Base-by-base conservation (phyloP, 1,140 invertebrate species). In the Neuroterus valhalla region DNA sequence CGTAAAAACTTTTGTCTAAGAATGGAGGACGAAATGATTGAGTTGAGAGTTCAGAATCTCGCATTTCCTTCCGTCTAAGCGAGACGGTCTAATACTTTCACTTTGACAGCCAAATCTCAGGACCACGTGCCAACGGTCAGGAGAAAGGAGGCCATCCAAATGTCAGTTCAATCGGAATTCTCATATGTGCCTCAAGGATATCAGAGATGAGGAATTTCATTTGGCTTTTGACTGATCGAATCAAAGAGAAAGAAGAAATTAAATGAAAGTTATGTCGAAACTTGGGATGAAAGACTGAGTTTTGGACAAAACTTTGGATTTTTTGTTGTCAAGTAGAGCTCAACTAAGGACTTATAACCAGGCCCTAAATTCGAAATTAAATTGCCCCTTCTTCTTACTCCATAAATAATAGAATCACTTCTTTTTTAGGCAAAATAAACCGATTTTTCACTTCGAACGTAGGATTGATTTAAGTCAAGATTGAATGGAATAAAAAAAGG, bases 91-190 rank as follows among this genome's bases (percentile, higher is more conserved):
- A 38, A 38, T 38, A 50, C 48, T 50, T 50, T 50, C 48, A 50
- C 48, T 50, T 50, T 50, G 12, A 17, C 8, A 50, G 48, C 17
- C 48, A 50, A 50, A 50, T 50, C 48, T 50, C 8, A 50, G 19
- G 19, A 50, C 48, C 66, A 73, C 72, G 66, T 73, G 45, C 42
- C 48, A 50, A 50, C 19, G 48, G 48, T 50, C 48, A 19, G 45
- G 68, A 50, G 68, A 70, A 70, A 70, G 74, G 74, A 76, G 74
- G 74, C 70, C 74, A 71, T 72, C 71, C 69, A 71, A 78, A 52
- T 74, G 74, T 50, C 48, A 50, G 48, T 50, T 50, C 48, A n/a
- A 10, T 19, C 17, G 17, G 48, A 5, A 50, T 50, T 50, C 48
- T 17, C 48, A 50, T 50, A 50, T 50, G 21, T n/a, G 48, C 21